Percentiles rank a stretch among this genome's conserved stretches.
These are phyloP conservation scores for Archilochus colubris DNA, from an alignment of 2,113 vertebrate species.

Conservation along the genomic window DNA sequence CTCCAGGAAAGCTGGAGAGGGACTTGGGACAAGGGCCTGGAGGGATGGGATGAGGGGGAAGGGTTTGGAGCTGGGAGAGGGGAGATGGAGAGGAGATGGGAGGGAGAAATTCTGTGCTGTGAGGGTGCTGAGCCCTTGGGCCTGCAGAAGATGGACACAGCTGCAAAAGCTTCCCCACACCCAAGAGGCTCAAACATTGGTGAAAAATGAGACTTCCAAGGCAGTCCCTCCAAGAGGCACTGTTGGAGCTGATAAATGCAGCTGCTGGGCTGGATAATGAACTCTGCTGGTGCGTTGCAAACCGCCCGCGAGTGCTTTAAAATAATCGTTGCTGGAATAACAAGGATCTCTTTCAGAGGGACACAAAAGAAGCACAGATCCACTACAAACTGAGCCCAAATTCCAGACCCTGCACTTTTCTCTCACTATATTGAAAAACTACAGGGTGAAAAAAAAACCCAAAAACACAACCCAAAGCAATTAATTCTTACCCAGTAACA, in stretches of 20 bases:
- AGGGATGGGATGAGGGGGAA: too few species aligned
- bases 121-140: too few species aligned
- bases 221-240: fast-evolving
- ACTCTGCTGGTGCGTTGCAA: background rate
- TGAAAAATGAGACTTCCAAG: background rate
- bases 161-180: background rate
- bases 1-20: too few species aligned
- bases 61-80: too few species aligned
- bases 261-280: background rate
- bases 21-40: too few species aligned
- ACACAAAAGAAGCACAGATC: background rate
- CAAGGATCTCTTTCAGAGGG: background rate
- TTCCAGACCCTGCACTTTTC: background rate
- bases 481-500: background rate
- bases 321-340: fast-evolving
- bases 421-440: background rate
- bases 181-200: fast-evolving
- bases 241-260: background rate
- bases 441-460: fast-evolving
- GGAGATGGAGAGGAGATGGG: too few species aligned
- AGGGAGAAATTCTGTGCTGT: too few species aligned
- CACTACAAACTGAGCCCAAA: background rate
- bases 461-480: background rate
- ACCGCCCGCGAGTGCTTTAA: background rate
- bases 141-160: background rate